Conservation (phyloP, 2,113 vertebrate species). For the Toxotes chatareus region DNA sequence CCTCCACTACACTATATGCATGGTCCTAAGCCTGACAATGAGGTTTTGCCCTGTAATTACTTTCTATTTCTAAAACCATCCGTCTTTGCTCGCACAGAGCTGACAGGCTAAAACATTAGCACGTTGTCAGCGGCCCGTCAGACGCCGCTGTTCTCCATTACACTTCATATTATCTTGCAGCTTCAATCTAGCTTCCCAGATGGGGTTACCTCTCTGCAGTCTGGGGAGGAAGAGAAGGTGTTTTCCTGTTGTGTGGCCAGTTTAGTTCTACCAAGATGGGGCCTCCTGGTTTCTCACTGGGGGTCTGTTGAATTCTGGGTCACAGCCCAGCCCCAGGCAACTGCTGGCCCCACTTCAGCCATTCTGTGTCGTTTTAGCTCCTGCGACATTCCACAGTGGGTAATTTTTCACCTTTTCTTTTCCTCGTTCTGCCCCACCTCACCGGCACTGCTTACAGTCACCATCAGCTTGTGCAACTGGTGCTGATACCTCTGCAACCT, state of each 20-base stretch:
- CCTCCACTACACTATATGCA: slow-evolving; percentile 42
- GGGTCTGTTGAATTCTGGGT: slow-evolving; percentile 73
- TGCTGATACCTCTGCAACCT: slow-evolving; percentile 39
- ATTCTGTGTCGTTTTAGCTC: slow-evolving; percentile 43
- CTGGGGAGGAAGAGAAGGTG: slow-evolving; percentile 49
- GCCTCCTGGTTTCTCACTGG: slow-evolving; percentile 62
- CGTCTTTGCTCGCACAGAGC: slow-evolving; percentile 65
- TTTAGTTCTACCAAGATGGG: slow-evolving; percentile 51
- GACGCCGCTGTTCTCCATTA: slow-evolving; percentile 60
- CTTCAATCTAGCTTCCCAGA: slow-evolving; percentile 49
- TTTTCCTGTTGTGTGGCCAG: slow-evolving; percentile 61
- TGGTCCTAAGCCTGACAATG: slow-evolving; percentile 64
- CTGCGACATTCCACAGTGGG: slow-evolving; percentile 51
- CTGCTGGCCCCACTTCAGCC: slow-evolving; percentile 54
- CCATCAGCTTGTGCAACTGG: slow-evolving; percentile 39
- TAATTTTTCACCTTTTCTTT: slow-evolving; percentile 64
- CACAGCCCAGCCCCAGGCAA: slow-evolving; percentile 67
- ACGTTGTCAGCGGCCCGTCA: slow-evolving; percentile 75
- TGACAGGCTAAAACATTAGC: slow-evolving; percentile 79
- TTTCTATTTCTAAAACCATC: slow-evolving; percentile 77
- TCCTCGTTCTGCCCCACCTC: slow-evolving; percentile 45
- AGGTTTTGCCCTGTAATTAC: slow-evolving; percentile 73
- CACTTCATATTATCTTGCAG: slow-evolving; percentile 66
- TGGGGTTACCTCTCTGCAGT: slow-evolving; percentile 64
- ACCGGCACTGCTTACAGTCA: slow-evolving; percentile 26